These are phyloP conservation scores for Solenopsis fugax DNA, from an alignment of 1,140 invertebrate species.

Conservation along the genomic window DNA sequence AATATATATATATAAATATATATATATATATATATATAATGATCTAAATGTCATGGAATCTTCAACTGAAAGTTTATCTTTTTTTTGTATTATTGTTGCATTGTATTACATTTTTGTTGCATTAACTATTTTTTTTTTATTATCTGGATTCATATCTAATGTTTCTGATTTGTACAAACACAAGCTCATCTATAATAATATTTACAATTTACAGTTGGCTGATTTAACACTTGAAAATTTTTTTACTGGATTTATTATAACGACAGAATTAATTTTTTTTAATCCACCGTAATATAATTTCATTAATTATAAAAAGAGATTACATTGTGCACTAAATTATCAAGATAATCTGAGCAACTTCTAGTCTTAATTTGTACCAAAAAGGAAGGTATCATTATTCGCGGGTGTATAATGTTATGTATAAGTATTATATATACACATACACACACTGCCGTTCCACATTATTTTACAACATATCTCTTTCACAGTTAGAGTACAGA, in stretches of 20 bases:
- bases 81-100: background rate
- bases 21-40: too few species aligned
- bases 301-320: background rate
- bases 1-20: too few species aligned
- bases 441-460: slow-evolving; percentile 43
- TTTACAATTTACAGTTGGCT: background rate
- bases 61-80: background rate
- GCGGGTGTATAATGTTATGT: slow-evolving; percentile 8
- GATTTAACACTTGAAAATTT: slow-evolving; percentile 1
- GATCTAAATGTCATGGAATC: background rate
- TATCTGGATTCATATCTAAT: background rate
- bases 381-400: slow-evolving; percentile 25
- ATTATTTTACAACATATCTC: slow-evolving; percentile 28
- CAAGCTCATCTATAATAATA: slow-evolving; percentile 8
- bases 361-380: slow-evolving; percentile 12
- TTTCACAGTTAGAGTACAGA: background rate
- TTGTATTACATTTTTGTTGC: background rate
- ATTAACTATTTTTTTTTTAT: too few species aligned
- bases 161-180: background rate
- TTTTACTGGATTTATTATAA: background rate
- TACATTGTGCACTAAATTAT: background rate
- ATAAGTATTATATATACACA: slow-evolving; percentile 12
- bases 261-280: background rate
- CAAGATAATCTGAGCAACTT: slow-evolving; percentile 3
- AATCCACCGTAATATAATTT: background rate